Evolutionary conservation across 2,797 vertebrate genomes (phyloP).

Genomic region (Myripristis murdjan): DNA sequence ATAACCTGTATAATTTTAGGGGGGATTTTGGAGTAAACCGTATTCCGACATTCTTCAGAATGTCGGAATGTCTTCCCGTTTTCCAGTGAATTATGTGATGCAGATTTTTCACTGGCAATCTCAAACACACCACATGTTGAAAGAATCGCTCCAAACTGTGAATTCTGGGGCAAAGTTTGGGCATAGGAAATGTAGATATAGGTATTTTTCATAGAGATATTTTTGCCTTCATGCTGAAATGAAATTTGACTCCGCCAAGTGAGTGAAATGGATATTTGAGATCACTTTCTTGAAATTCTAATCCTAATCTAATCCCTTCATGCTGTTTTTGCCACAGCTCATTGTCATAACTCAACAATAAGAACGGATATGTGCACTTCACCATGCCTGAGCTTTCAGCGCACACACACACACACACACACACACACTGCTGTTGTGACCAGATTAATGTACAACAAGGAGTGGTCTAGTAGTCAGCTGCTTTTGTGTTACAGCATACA

Average conservation of each 20-base stretch:
- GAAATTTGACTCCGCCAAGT: background rate
- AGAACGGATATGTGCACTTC: constrained; percentile 1
- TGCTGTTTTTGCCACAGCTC: constrained; percentile 7
- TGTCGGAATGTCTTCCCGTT: no score
- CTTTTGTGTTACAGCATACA: background rate
- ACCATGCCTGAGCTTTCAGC: background rate
- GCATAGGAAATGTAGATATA: background rate
- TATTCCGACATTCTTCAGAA: no score
- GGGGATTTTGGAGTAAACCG: no score
- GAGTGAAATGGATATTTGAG: constrained; percentile 40
- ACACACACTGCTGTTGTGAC: background rate
- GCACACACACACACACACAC: no score
- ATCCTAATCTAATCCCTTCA: constrained; percentile 33
- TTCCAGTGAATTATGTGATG: no score
- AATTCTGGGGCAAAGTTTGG: no score
- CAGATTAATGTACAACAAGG: background rate
- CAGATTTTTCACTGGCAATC: no score
- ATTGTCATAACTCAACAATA: constrained; percentile 12
- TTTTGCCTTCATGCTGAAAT: background rate
- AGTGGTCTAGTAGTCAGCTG: background rate
- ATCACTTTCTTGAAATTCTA: constrained; percentile 16
- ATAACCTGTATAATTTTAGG: no score
- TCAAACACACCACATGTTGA: no score
- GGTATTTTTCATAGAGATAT: background rate
- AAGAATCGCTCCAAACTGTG: no score